A percentile compares a stretch with the other conserved stretches of the same genome.
Conservation (phyloP, 1,140 invertebrate species). For the Dysdera silvatica region DNA sequence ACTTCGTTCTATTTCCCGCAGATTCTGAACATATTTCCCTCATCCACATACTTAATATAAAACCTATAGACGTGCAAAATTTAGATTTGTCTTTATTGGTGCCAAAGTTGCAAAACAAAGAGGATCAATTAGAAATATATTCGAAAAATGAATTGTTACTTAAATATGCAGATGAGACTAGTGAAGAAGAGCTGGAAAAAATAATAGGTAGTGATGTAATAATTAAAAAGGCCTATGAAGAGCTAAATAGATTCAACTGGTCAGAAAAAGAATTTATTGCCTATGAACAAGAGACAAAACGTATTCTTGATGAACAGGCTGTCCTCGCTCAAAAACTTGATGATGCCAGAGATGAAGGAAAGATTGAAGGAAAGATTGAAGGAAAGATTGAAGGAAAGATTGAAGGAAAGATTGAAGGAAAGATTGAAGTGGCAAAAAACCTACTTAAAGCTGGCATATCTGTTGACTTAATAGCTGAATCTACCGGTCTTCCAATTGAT, state of each 20-base stretch:
- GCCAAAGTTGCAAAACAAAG: constrained; percentile 7
- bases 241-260: background rate
- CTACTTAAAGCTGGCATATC: constrained; percentile 2
- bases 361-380: too few relatives aligned
- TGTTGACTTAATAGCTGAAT: background rate
- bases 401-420: too few relatives aligned
- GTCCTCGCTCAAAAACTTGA: too few relatives aligned
- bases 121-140: constrained; percentile 2
- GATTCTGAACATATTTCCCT: background rate
- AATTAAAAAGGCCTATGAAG: background rate
- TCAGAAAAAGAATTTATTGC: too few relatives aligned
- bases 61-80: background rate
- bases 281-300: too few relatives aligned
- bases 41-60: background rate
- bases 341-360: too few relatives aligned
- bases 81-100: constrained; percentile 8
- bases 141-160: background rate
- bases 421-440: constrained; percentile 10
- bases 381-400: too few relatives aligned
- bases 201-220: background rate
- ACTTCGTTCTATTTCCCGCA: background rate
- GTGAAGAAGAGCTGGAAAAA: constrained; percentile 8
- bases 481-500: constrained; percentile 6
- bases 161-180: constrained; percentile 8
- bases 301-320: too few relatives aligned